Base-by-base conservation (phyloP, 2,113 vertebrate genomes). In the Cavia aperea region DNA sequence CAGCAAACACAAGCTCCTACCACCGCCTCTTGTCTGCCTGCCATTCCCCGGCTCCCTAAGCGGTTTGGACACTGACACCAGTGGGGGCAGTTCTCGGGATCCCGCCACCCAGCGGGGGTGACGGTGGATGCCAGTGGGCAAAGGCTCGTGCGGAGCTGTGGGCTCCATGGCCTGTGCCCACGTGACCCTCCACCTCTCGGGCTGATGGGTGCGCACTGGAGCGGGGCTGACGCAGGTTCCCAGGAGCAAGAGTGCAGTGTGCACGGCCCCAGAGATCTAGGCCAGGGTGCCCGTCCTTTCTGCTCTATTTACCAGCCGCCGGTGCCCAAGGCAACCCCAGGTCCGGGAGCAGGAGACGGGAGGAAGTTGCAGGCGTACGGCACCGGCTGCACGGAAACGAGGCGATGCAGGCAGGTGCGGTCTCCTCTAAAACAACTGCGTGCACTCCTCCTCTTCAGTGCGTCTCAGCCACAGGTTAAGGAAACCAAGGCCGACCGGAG, bases 161-260 rank as follows among this genome's bases (percentile, higher is more conserved):
- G 79, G 10, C 21, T 19, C 0, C 3, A 23, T 10, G 36, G 18
- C 0, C 7, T 2, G 26, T 4, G 2, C 8, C 49, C 2, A 0
- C 0, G 1, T 1, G 54, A 4, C 0, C 33, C 58, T 14, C 58
- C 21, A 7, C 11, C 4, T 11, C 23, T 0, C 26, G 7, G n/a
- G 36, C n/a, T 24, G 29, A 26, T 26, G 7, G 31, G 33, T 4
- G 29, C 29, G 12, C 18, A 0, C 29, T 8, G 10, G 5, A 0
- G 0, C 2, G 6, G 31, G 33, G 49, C 3, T 0, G 15, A 0
- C 4, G 0, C 43, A 10, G 63, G 46, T 9, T 6, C 39, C 72
- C 49, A 14, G 36, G 36, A 51, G 62, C 23, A 36, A 24, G 26
- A 58, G 1, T 1, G 56, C 10, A 13, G 68, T 0, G 16, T 2